Evolutionary conservation across 2,113 vertebrate genomes (phyloP).

Genomic region (Pristiophorus japonicus): DNA sequence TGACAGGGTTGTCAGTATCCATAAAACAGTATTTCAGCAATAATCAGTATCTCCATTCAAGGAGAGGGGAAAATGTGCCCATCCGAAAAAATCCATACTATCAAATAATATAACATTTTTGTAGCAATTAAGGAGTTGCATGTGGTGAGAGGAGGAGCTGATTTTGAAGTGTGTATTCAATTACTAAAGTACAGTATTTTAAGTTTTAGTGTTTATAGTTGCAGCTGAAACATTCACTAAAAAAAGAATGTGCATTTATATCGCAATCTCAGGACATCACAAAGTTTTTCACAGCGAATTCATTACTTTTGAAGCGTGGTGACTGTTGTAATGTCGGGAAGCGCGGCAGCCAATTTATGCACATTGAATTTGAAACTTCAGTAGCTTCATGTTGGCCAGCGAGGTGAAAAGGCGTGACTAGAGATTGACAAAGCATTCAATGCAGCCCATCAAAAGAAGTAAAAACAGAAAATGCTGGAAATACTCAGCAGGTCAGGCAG

Average conservation of each 20-base stretch:
- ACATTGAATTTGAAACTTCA: not conserved
- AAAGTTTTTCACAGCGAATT: not conserved
- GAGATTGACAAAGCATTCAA: not conserved
- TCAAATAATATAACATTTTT: not conserved
- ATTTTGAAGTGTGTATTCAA: not conserved
- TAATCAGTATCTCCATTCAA: not conserved
- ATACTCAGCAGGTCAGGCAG: no score
- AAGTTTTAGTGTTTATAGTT: not conserved
- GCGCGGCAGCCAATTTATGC: not conserved
- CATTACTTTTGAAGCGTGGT: not conserved
- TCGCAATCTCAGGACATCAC: not conserved
- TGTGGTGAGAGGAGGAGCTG: not conserved
- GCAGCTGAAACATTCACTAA: not conserved
- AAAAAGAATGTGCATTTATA: not conserved
- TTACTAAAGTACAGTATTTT: not conserved
- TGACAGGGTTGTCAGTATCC: not conserved
- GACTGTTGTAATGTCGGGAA: not conserved
- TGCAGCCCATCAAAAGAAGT: not conserved
- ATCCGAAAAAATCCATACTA: not conserved
- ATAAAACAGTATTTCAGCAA: not conserved
- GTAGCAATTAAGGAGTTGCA: no score
- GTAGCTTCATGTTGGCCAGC: not conserved
- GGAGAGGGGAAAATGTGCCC: not conserved
- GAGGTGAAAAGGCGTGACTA: not conserved
- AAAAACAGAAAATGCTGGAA: no score